Evolutionary conservation across 2,113 vertebrate genomes (phyloP), one percentile per base, ranked within the genome.

Genomic region (Carollia perspicillata): DNA sequence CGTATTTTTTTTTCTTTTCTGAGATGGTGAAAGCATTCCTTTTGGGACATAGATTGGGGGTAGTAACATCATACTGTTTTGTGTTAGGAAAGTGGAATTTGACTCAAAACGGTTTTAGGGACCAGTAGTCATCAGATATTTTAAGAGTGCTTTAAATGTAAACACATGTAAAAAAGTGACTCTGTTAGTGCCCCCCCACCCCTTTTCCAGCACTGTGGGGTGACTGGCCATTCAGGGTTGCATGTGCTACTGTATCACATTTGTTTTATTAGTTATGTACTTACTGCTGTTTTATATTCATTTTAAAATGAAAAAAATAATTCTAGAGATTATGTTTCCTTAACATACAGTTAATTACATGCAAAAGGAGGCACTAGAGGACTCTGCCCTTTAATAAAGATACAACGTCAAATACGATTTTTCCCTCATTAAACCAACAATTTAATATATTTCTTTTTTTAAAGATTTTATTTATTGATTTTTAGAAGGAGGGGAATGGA

Each of bases 51-150:
- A 90, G 33, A 74, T 71, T 86, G n/a, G 37, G 80, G 44, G 17
- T 77, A 89, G 72, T 95, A 94, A 75, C 90, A 90, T 28, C 51
- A 66, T 95, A 71, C 85, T 84, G 86, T 95, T 94, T 95, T 96
- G 18, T 96, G 66, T 96, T 86, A 94, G 51, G 53, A 86, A 95
- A 95, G 90, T 92, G 83, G 84, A 92, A 79, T 92, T 96, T 78
- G 89, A 92, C 53, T 81, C n/a, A 95, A 49, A 94, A 87, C 68
- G 77, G 72, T 86, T 95, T 90, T 86, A 92, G 74, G 74, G 86
- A 72, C 89, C 92, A 72, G 22, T 37, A 90, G 68, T 94, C 78
- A 77, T 65, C 51, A 94, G 88, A 58, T 85, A 89, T 65, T 89
- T 89, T 22, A 80, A 81, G 78, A 93, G 37, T 80, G 40, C 74